Conservation (phyloP, 2,888 invertebrate genomes). For the Drosophila silvestris region DNA sequence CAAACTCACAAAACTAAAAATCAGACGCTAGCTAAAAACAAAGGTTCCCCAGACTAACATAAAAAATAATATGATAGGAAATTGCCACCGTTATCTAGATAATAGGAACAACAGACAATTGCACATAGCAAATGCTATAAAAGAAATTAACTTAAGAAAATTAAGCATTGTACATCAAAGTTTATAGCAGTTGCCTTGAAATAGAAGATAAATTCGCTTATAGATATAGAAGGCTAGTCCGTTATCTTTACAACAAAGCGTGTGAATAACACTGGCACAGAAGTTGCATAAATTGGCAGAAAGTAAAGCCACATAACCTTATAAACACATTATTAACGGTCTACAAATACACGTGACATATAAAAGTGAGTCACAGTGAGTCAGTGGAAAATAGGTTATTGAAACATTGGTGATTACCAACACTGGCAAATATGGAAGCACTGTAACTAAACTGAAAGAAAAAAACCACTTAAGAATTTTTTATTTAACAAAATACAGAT, state of each 20-base stretch:
- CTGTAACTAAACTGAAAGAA: too few species aligned
- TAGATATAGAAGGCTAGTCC: background rate
- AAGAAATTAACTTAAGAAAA: conserved; percentile 1
- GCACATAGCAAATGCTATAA: background rate
- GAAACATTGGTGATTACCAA: background rate
- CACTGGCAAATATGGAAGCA: background rate
- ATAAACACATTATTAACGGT: background rate
- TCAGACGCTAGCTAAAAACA: background rate
- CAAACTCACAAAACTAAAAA: background rate
- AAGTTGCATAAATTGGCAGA: background rate
- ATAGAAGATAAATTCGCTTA: background rate
- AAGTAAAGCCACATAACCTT: background rate
- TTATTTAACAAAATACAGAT: background rate
- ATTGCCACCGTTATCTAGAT: conserved; percentile 20
- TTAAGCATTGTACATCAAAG: background rate
- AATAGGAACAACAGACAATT: background rate
- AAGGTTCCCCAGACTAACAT: background rate
- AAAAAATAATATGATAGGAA: conserved; percentile 11
- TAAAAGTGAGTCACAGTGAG: background rate
- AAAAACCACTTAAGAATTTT: background rate
- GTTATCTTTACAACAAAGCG: background rate
- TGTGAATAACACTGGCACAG: background rate
- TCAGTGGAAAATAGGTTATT: background rate
- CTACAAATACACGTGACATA: background rate
- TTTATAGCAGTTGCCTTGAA: background rate